Evolutionary conservation across 2,888 invertebrate species (phyloP).

Genomic region (Zeuzera pyrina): DNA sequence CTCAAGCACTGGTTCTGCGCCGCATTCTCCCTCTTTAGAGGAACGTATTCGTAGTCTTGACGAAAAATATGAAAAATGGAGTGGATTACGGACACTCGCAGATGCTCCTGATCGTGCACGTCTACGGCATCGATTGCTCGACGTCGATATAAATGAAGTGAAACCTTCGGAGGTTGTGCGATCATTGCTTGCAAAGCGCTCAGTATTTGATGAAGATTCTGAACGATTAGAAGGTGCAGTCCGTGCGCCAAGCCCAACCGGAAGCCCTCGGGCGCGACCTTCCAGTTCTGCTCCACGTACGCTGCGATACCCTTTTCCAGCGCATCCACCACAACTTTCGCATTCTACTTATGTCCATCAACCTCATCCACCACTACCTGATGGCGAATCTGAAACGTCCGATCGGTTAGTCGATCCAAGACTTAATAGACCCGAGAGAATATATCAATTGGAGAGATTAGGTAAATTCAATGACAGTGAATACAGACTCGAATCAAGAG

Average conservation of each 20-base stretch:
- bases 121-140: slow-evolving; percentile 82
- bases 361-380: slow-evolving; percentile 5
- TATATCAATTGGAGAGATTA: slow-evolving; percentile 24
- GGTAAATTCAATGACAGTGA: slow-evolving; percentile 35
- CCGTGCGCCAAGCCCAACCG: slow-evolving; percentile 81
- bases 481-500: slow-evolving; percentile 27
- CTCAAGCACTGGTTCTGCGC: slow-evolving; percentile 81
- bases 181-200: slow-evolving; percentile 91
- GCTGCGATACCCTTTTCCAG: slow-evolving; percentile 85
- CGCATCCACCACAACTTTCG: slow-evolving; percentile 74
- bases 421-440: slow-evolving; percentile 29
- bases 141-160: slow-evolving; percentile 84
- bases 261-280: slow-evolving; percentile 50
- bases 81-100: slow-evolving; percentile 74
- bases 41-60: slow-evolving; percentile 93
- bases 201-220: slow-evolving; percentile 96
- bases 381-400: slow-evolving; percentile 10
- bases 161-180: slow-evolving; percentile 96
- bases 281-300: slow-evolving; percentile 17
- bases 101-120: slow-evolving; percentile 74
- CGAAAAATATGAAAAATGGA: slow-evolving; percentile 95
- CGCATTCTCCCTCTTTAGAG: slow-evolving; percentile 84
- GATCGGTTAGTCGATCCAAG: slow-evolving; percentile 30
- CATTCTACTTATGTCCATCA: no score
- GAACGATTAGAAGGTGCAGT: slow-evolving; percentile 91